phyloP scores from a whole-genome alignment of 1,140 invertebrate species.

The Myzus persicae region DNA sequence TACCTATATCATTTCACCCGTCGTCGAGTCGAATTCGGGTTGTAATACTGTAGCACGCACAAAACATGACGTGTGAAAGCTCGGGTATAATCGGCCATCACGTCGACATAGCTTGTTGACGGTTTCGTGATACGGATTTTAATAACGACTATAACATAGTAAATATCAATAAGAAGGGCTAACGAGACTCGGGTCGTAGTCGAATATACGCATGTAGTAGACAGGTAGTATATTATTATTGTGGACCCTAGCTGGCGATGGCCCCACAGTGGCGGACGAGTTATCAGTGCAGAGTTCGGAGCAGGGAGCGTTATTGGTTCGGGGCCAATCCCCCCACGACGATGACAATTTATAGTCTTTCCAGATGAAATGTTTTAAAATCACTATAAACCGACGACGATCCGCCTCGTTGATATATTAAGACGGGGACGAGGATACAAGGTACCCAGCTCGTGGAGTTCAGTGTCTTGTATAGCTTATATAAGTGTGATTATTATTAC shows the following conservation, averaged over 20 bases:
- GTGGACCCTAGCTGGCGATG: neutral
- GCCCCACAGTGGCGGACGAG: neutral
- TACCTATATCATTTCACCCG: neutral
- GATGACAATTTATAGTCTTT: neutral
- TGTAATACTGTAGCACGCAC: neutral
- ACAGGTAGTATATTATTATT: neutral
- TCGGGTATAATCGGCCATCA: neutral
- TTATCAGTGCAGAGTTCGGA: neutral
- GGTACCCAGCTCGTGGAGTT: neutral
- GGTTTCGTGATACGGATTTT: neutral
- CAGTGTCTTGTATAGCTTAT: too few relatives aligned
- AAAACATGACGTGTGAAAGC: neutral
- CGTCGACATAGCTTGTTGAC: neutral
- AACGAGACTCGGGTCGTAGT: neutral
- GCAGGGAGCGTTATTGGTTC: neutral
- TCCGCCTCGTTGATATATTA: neutral
- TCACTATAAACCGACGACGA: neutral
- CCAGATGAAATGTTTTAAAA: neutral
- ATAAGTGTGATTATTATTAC: too few relatives aligned
- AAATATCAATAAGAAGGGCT: neutral
- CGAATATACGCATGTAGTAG: neutral
- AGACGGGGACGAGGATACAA: neutral
- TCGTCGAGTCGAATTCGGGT: neutral
- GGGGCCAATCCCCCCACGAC: neutral
- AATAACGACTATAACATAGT: neutral